Evolutionary conservation across 2,113 vertebrate genomes (phyloP).

Genomic region (Eleginops maclovinus): DNA sequence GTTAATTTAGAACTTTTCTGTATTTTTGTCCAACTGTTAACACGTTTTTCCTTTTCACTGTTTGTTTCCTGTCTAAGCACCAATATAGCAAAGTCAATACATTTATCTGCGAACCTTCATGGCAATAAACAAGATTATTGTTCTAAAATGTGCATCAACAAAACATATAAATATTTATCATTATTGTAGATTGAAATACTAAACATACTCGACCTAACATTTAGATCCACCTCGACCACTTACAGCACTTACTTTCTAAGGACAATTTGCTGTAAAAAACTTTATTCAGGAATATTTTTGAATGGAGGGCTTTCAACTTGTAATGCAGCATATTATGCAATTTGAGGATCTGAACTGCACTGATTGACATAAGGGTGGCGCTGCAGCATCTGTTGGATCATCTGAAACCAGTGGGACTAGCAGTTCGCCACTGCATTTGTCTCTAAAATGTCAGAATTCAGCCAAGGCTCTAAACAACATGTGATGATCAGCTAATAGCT

Average conservation of each 20-base stretch:
- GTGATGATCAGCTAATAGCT: not conserved
- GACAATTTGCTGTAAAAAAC: not conserved
- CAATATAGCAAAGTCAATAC: too few relatives aligned
- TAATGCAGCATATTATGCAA: not conserved
- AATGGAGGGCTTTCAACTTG: not conserved
- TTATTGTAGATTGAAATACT: not conserved
- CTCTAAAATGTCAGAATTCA: not conserved
- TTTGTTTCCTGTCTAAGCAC: too few relatives aligned
- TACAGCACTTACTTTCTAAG: not conserved
- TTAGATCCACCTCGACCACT: not conserved
- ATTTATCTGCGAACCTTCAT: too few relatives aligned
- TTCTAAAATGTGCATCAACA: not conserved
- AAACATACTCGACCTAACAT: not conserved
- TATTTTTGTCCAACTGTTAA: too few relatives aligned
- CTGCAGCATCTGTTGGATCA: not conserved
- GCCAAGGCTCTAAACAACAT: not conserved
- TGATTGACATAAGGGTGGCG: slow-evolving; percentile 17
- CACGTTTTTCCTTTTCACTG: too few relatives aligned
- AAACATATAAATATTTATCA: not conserved
- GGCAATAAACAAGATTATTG: too few relatives aligned
- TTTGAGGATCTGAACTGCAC: not conserved
- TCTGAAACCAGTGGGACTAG: not conserved
- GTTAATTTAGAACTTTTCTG: too few relatives aligned
- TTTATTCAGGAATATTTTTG: not conserved
- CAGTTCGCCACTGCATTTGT: not conserved